A percentile compares a stretch with the other conserved stretches of the same genome.
These are phyloP conservation scores for Amphiprion ocellaris DNA, from an alignment of 2,113 vertebrate genomes.

Conservation along the genomic window DNA sequence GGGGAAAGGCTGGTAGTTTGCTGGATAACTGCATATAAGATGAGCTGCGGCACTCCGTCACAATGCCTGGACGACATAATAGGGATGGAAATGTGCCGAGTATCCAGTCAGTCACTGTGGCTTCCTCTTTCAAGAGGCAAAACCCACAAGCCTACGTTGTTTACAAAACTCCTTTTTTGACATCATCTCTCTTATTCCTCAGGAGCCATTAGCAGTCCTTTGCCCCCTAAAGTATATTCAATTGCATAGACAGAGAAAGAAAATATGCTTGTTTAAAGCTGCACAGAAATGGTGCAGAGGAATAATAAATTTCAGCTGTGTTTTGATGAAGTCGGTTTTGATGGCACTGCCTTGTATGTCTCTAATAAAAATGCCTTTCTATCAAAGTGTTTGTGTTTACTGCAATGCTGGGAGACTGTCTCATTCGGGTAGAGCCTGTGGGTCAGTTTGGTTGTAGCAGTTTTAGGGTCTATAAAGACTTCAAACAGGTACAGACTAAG, in stretches of 20 bases:
- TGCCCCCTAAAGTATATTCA: slow-evolving; percentile 35
- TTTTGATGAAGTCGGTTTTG: slow-evolving; percentile 50
- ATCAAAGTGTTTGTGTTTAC: slow-evolving; percentile 53
- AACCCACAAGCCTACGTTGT: slow-evolving; percentile 66
- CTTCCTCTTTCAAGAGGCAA: slow-evolving; percentile 68
- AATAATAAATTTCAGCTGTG: slow-evolving; percentile 65
- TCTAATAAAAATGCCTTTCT: slow-evolving; percentile 47
- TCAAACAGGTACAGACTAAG: neutral
- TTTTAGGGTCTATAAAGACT: neutral
- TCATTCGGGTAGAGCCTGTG: slow-evolving; percentile 32
- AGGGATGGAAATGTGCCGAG: slow-evolving; percentile 78
- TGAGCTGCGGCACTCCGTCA: slow-evolving; percentile 78
- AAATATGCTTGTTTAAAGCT: slow-evolving; percentile 32
- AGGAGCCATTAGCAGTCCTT: slow-evolving; percentile 53
- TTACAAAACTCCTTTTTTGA: slow-evolving; percentile 66
- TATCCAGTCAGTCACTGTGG: slow-evolving; percentile 53
- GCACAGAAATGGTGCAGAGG: slow-evolving; percentile 38
- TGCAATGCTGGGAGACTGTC: slow-evolving; percentile 32
- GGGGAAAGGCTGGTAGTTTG: slow-evolving; percentile 84
- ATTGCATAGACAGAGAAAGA: slow-evolving; percentile 39
- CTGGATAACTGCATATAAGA: slow-evolving; percentile 84
- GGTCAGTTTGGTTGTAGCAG: neutral
- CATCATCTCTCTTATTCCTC: slow-evolving; percentile 41
- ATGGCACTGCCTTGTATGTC: slow-evolving; percentile 38
- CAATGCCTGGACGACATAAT: slow-evolving; percentile 79